phyloP scores from a whole-genome alignment of 1,140 invertebrate genomes.

The Harpegnathos saltator region DNA sequence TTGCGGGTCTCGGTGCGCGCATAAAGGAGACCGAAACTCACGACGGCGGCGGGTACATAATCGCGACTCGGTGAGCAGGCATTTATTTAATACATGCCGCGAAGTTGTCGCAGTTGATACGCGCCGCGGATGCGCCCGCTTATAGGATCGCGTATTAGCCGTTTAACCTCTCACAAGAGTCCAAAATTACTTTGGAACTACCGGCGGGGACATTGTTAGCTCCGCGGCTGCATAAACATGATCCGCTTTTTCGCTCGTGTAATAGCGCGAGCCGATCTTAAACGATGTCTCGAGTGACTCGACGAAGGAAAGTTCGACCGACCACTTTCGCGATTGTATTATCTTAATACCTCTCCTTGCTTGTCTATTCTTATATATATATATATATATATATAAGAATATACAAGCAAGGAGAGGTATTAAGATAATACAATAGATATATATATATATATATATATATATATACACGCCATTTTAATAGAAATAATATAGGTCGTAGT shows the following conservation, averaged over 20 bases:
- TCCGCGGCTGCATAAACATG: neutral
- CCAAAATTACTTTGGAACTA: constrained; percentile 38
- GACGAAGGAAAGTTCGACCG: neutral
- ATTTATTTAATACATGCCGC: constrained; percentile 55
- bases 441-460: too few species aligned
- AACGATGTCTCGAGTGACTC: neutral
- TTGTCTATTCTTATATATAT: too few species aligned
- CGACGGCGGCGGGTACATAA: constrained; percentile 38
- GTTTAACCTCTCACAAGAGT: constrained; percentile 47
- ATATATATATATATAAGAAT: too few species aligned
- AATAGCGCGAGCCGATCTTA: constrained; percentile 19
- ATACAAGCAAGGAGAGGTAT: too few species aligned
- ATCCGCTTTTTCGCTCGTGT: neutral
- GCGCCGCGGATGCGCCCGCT: neutral
- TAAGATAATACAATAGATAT: too few species aligned
- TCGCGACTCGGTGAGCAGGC: constrained; percentile 42
- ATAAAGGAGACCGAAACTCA: constrained; percentile 57
- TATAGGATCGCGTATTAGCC: constrained; percentile 31
- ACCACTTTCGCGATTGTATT: neutral
- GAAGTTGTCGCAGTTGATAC: constrained; percentile 48
- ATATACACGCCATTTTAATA: too few species aligned
- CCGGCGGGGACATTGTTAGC: constrained; percentile 17
- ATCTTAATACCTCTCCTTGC: too few species aligned
- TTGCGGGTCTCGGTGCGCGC: constrained; percentile 18
- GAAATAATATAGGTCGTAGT: neutral